Conservation (phyloP, 1,140 invertebrate species). For the Pachyrhynchus sulphureomaculatus region DNA sequence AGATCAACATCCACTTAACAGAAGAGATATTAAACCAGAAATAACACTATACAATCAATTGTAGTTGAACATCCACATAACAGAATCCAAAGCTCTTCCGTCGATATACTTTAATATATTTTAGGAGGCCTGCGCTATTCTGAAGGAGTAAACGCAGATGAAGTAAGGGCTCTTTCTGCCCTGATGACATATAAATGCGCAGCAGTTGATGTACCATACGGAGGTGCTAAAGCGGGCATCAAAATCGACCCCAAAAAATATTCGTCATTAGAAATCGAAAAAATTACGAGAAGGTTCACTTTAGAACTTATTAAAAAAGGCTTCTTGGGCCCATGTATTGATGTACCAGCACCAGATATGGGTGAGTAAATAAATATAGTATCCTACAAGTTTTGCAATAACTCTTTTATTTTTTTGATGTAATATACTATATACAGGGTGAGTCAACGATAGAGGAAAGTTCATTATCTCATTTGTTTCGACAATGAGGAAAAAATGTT, state of each 20-base stretch:
- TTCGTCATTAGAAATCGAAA: slow-evolving; percentile 94
- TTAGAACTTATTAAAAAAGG: slow-evolving; percentile 98
- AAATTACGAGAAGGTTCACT: slow-evolving; percentile 95
- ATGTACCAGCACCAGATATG: slow-evolving; percentile 98
- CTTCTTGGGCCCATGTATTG: slow-evolving; percentile 82
- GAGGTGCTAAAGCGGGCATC: slow-evolving; percentile 95
- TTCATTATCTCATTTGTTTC: too few relatives aligned
- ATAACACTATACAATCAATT: too few relatives aligned
- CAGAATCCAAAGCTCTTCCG: too few relatives aligned
- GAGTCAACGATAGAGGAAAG: too few relatives aligned
- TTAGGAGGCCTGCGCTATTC: slow-evolving; percentile 93
- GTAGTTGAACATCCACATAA: too few relatives aligned
- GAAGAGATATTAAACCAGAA: too few relatives aligned
- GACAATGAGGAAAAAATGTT: too few relatives aligned
- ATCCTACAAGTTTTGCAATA: too few relatives aligned
- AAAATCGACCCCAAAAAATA: slow-evolving; percentile 96
- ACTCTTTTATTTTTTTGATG: too few relatives aligned
- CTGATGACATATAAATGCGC: slow-evolving; percentile 98
- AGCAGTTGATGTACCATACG: slow-evolving; percentile 96
- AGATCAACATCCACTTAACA: too few relatives aligned
- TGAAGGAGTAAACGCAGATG: slow-evolving; percentile 85
- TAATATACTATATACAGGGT: too few relatives aligned
- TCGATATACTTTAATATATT: too few relatives aligned
- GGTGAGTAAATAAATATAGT: slow-evolving; percentile 60
- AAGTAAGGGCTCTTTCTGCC: slow-evolving; percentile 94